Evolutionary conservation across 1,140 invertebrate genomes (phyloP), one percentile per base, ranked within the genome.

Genomic region (Subanguina moxae): DNA sequence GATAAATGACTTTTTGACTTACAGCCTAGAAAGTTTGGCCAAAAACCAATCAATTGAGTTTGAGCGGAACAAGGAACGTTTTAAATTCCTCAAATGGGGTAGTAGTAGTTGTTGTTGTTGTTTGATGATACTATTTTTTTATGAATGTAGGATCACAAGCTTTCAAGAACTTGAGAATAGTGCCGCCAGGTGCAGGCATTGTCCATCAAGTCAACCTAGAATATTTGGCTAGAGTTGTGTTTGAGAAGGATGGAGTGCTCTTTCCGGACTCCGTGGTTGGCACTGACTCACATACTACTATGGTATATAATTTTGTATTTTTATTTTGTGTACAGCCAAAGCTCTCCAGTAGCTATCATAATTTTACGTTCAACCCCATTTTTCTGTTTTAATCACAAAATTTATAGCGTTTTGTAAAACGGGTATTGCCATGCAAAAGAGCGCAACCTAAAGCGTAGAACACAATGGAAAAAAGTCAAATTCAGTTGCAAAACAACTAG

Each of bases 171-270:
- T 94, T 97, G 90, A 84, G 93, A 75, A 97, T 97, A 70, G 91
- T 98, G 11, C 95, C 95, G 25, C 95, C 95, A 3, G 95, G 94
- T 15, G 94, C 91, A 72, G 94, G 95, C 11, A 98, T 98, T 70
- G 91, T 96, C 0, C 95, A 98, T 86, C 93, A 98, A 87, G 93
- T 97, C 0, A 97, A 97, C 84, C 85, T 97, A 73, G 94, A 97
- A 82, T 95, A 94, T 82, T 83, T 97, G 48, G 58, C 58, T 7
- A 30, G 58, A n/a, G 92, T 97, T n/a, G 94, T 97, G 1, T 97
- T 96, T 80, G 88, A 88, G 1, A 76, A 85, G 17, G 76, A 83
- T 15, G 84, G 84, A 3, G 76, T 76, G 9, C 32, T 89, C 0
- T 93, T 94, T 83, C 94, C 94, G 0, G 95, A 98, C 82, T 93